Evolutionary conservation across 2,888 invertebrate genomes (phyloP).

Genomic region (Eremobia ochroleuca): DNA sequence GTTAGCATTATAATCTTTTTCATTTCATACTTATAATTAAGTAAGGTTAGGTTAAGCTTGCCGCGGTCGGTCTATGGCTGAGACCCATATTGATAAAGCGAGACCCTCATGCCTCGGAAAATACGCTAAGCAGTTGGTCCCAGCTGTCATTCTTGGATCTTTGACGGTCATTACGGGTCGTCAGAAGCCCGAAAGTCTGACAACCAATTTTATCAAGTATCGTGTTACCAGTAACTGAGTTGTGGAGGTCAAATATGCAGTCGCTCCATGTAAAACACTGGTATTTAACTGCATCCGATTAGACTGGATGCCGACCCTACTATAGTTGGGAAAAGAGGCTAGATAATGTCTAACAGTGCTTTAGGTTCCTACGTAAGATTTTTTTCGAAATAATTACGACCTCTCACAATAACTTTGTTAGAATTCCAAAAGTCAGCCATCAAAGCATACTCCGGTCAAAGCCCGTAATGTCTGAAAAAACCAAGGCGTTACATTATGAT

Average conservation of each 20-base stretch:
- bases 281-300: not conserved
- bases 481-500: constrained; percentile 17
- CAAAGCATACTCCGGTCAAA: not conserved
- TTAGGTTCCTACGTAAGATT: too few species aligned
- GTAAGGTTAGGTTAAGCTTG: too few species aligned
- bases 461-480: too few species aligned
- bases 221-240: not conserved
- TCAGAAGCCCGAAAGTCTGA: not conserved
- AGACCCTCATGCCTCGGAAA: too few species aligned
- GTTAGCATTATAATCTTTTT: too few species aligned
- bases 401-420: not conserved
- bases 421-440: not conserved
- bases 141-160: not conserved
- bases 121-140: not conserved
- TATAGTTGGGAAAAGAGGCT: too few species aligned
- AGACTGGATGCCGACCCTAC: not conserved
- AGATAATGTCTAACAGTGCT: too few species aligned
- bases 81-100: too few species aligned
- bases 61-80: too few species aligned
- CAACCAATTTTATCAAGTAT: not conserved
- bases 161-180: not conserved
- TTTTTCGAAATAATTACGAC: not conserved
- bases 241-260: not conserved
- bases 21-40: too few species aligned
- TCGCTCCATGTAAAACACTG: not conserved